Evolutionary conservation across 2,797 vertebrate species (phyloP).

Genomic region (Diceros bicornis): DNA sequence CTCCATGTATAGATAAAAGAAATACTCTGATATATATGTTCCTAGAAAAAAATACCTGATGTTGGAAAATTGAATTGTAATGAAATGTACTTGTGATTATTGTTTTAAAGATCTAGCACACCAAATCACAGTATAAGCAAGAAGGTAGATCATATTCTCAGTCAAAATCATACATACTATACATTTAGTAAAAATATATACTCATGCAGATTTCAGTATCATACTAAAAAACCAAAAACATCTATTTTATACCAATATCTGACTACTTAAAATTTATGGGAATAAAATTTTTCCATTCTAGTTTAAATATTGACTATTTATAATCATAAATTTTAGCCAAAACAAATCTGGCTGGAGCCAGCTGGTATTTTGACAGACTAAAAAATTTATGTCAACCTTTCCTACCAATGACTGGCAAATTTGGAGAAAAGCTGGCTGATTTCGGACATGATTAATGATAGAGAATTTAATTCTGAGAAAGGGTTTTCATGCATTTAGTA

Average conservation of each 20-base stretch:
- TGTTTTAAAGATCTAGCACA: background rate
- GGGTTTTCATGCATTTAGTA: background rate
- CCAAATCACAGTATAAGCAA: background rate
- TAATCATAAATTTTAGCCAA: slow-evolving; percentile 83
- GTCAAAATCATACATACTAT: background rate
- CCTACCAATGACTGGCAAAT: slow-evolving; percentile 51
- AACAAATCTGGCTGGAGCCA: slow-evolving; percentile 75
- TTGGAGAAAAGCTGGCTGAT: slow-evolving; percentile 46
- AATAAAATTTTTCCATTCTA: slow-evolving; percentile 79
- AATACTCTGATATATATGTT: background rate
- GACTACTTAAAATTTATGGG: slow-evolving; percentile 68
- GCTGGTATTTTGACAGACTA: slow-evolving; percentile 77
- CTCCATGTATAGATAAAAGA: background rate
- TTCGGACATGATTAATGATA: background rate
- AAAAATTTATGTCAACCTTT: slow-evolving; percentile 58
- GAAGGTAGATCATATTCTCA: background rate
- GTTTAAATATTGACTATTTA: slow-evolving; percentile 77
- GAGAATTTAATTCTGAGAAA: slow-evolving; percentile 42
- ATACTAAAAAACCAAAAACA: background rate
- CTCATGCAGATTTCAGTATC: background rate
- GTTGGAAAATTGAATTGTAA: background rate
- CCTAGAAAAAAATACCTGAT: background rate
- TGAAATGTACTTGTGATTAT: background rate
- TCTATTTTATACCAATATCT: background rate
- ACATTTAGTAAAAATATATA: background rate